Base-by-base conservation (phyloP, 2,888 invertebrate species). In the Campopleginae sp. region DNA sequence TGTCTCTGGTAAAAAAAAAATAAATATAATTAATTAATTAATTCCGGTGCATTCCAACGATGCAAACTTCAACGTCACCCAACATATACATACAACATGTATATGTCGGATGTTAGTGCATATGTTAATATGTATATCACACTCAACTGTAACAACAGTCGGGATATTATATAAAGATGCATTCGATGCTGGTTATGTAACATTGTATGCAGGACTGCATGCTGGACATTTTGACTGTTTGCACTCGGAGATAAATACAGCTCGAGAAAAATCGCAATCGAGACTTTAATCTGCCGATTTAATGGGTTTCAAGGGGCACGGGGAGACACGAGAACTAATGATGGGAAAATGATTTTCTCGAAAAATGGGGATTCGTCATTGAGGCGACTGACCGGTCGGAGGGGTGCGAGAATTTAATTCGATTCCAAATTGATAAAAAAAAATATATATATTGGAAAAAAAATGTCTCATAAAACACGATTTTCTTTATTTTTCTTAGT, bases 181-280 rank as follows among this genome's bases (percentile, higher is more conserved):
- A 92, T 91, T 92, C 90, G 90, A 89, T 91, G 89, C 90, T 88
- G 88, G 90, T 88, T 74, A 82, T 89, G 44, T 71, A 79, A 79
- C 70, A 79, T 51, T 79, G 78, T 79, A 91, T 91, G 91, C 91
- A 90, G 90, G 91, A 76, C 88, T 87, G 88, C 93, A 93, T 93
- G 93, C 93, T 92, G 90, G 91, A 87, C 89, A 81, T 80, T 74
- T 42, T 92, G 89, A 92, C 88, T 89, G 88, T 87, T 85, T 89
- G 89, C 90, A 91, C 90, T 91, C 89, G 87, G 90, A 91, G 90
- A 89, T 88, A 92, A 92, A 92, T 91, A 93, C 92, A 91, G 90
- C 92, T 89, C 87, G 65, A 65, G 65, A 82, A 78, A 63, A 19
- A 61, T 75, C 54, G 7, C 63, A 23, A 31, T 66, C 38, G 31